Base-by-base conservation (phyloP, 2,888 invertebrate genomes). In the Uloborus plumipes region DNA sequence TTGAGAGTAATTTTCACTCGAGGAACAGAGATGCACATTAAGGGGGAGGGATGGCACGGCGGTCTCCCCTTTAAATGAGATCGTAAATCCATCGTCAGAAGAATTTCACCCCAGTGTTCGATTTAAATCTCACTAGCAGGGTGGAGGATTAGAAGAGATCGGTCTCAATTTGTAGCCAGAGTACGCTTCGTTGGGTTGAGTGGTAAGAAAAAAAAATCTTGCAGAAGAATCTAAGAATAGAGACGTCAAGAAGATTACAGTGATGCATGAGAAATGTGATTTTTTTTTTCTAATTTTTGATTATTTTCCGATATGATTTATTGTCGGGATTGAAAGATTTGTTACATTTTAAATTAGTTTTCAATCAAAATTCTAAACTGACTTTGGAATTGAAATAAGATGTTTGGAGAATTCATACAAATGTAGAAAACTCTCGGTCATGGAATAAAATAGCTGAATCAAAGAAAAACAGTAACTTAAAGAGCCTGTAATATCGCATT, bases 51-150 rank as follows among this genome's bases (percentile, higher is more conserved):
- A 47, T 18, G n/a, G 16, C 20, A 22, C 49, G 62, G 22, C 49
- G 62, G 22, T 26, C 47, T 26, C 62, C 69, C 62, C 49, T 39
- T 39, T 76, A 76, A 76, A 76, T 76, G 76, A 76, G 76, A 76
- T 76, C 76, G 69, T 76, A 76, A 76, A 76, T 76, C 76, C 76
- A 76, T 76, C 76, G 51, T 55, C 62, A 53, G 67, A 76, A 76
- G 76, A 76, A 76, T 76, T 76, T 67, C 76, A 50, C 76, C 65
- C 62, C 39, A 69, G 62, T 76, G 76, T 76, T 76, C 76, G 69
- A 76, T 76, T 76, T 75, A 67, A 75, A 75, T 67, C 75, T 59
- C 67, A 39, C 39, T 39, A 39, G 39, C 39, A 39, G 39, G 6
- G 9, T 39, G 39, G 31, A 31, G 75, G 75, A 75, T 75, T 75